Base-by-base conservation (phyloP, 2,113 vertebrate genomes). In the Mola mola region DNA sequence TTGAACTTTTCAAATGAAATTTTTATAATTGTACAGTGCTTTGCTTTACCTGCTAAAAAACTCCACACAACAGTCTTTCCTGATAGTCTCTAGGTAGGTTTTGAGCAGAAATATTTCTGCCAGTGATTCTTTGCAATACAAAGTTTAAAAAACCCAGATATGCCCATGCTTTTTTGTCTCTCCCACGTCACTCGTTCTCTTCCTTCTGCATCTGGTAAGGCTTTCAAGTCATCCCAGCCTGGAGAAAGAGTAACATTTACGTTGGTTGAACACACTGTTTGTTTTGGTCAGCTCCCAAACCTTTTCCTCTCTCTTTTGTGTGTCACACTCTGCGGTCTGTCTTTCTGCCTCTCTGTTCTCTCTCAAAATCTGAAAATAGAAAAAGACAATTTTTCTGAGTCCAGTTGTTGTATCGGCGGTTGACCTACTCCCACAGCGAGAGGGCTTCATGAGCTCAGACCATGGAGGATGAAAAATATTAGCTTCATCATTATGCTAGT, bases 221-320 rank as follows among this genome's bases (percentile, higher is more conserved):
- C 64, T 85, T 84, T 85, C 55, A 76, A 60, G 19, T 69, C 66
- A 6, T 59, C 57, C 51, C 38, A 48, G 55, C 42, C 51, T 49
- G 49, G 52, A 62, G 65, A 62, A 60, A 73, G 68, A 22, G 44
- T 25, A 55, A 61, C 64, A 66, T 86, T 81, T 69, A 72, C n/a
- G 9, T 71, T 65, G 69, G 75, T 68, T 56, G 79, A 67, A 59
- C 67, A 58, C 63, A 33, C 60, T 81, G 71, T 87, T 88, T 89
- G 72, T 83, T 79, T 89, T 90, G 86, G 83, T 87, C 61, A 40
- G 6, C 41, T 66, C 69, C 79, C 87, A 88, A 79, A 78, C 76
- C 62, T 62, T 63, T 58, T 43, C 63, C 62, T 31, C 48, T 51
- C 78, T 53, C 65, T 33, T 55, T 61, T 51, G 53, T 62, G 48